Conservation (phyloP, 2,797 vertebrate species). For the Chiloscyllium punctatum region DNA sequence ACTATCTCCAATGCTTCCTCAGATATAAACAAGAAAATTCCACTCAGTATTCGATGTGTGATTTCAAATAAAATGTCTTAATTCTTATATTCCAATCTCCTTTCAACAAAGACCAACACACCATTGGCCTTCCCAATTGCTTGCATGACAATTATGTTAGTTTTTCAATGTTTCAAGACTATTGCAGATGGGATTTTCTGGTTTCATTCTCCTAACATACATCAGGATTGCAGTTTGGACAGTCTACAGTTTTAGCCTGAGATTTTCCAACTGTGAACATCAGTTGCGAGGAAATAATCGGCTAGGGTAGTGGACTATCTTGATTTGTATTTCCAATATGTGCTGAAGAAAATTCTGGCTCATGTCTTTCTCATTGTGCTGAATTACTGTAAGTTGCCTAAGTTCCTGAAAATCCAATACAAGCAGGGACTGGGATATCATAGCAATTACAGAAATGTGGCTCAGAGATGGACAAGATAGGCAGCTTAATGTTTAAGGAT, state of each 20-base stretch:
- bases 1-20: too few relatives aligned
- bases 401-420: too few relatives aligned
- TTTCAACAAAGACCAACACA: too few relatives aligned
- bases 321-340: not conserved
- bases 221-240: not conserved
- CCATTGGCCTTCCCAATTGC: too few relatives aligned
- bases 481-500: too few relatives aligned
- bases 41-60: not conserved
- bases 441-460: too few relatives aligned
- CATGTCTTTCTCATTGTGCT: not conserved
- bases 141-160: too few relatives aligned
- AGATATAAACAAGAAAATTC: not conserved
- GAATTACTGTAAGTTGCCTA: not conserved
- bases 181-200: not conserved
- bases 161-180: not conserved
- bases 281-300: not conserved
- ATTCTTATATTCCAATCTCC: not conserved
- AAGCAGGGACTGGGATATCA: too few relatives aligned
- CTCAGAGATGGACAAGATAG: too few relatives aligned
- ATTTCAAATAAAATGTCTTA: not conserved
- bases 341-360: not conserved
- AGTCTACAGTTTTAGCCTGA: not conserved
- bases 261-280: slow-evolving; percentile 18
- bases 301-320: not conserved
- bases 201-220: not conserved